Conservation (phyloP, 2,113 vertebrate genomes). For the Notothenia coriiceps region DNA sequence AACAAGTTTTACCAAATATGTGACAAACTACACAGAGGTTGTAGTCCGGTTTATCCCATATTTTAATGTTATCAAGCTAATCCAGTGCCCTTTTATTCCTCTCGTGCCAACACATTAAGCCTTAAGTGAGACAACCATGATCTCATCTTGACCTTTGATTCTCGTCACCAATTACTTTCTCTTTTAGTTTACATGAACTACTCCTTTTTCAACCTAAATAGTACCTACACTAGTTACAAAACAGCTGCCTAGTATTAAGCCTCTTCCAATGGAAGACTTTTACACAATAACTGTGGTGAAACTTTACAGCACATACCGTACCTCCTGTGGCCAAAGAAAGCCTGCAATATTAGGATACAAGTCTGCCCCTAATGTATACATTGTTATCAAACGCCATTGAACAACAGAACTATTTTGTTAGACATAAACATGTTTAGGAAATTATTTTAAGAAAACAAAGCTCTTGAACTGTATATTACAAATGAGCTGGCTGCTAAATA, state of each 20-base stretch:
- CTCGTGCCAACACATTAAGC: neutral
- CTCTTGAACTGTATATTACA: constrained; percentile 55
- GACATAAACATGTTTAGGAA: constrained; percentile 27
- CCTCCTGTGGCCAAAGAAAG: constrained; percentile 17
- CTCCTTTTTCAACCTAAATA: neutral
- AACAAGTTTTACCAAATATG: neutral
- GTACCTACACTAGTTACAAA: neutral
- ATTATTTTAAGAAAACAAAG: constrained; percentile 35
- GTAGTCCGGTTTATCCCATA: too few species aligned
- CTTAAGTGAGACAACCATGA: neutral
- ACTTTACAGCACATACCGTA: neutral
- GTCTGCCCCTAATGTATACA: constrained; percentile 2
- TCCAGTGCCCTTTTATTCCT: neutral
- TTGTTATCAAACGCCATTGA: constrained; percentile 16
- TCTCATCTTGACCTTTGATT: constrained; percentile 14
- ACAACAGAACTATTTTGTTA: constrained; percentile 15
- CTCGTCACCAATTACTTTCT: neutral
- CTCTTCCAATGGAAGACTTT: neutral
- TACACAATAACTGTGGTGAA: neutral
- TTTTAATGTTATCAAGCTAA: neutral
- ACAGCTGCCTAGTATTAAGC: too few species aligned
- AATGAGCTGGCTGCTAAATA: constrained; percentile 48
- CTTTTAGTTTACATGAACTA: neutral
- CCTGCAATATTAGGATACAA: constrained; percentile 7
- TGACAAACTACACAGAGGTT: neutral